Evolutionary conservation across 2,113 vertebrate species (phyloP).

Genomic region (Mixornis gularis): DNA sequence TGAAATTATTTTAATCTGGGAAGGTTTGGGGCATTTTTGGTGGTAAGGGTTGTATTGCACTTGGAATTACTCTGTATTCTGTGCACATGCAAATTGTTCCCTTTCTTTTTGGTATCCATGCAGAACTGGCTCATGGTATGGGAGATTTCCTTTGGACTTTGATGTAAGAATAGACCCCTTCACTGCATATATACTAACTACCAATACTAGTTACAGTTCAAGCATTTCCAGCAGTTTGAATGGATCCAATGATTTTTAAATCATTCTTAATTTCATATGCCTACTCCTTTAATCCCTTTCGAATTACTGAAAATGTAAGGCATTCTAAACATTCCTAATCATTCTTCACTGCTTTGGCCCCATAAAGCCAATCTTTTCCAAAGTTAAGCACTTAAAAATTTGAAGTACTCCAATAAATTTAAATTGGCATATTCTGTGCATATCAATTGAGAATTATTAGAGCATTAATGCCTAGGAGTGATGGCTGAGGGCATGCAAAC

Average conservation of each 20-base stretch:
- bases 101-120: neutral
- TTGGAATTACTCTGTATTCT: neutral
- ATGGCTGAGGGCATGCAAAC: conserved; percentile 68
- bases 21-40: conserved; percentile 11
- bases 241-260: conserved; percentile 49
- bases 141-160: neutral
- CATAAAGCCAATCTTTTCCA: conserved; percentile 66
- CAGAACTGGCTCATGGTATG: neutral
- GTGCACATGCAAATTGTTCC: neutral
- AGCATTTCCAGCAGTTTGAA: conserved; percentile 11
- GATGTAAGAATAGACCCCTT: neutral
- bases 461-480: conserved; percentile 70
- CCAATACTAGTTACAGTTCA: neutral
- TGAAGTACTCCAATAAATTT: conserved; percentile 76
- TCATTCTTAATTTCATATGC: conserved; percentile 64
- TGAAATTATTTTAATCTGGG: conserved; percentile 65
- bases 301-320: conserved; percentile 61
- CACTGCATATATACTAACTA: neutral
- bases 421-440: conserved; percentile 73
- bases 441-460: conserved; percentile 75
- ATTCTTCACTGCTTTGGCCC: conserved; percentile 48
- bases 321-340: conserved; percentile 64
- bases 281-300: conserved; percentile 62
- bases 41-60: conserved; percentile 6
- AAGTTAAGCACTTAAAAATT: conserved; percentile 74